Conservation (phyloP, 2,888 invertebrate genomes). For the Stomorhina lunata region DNA sequence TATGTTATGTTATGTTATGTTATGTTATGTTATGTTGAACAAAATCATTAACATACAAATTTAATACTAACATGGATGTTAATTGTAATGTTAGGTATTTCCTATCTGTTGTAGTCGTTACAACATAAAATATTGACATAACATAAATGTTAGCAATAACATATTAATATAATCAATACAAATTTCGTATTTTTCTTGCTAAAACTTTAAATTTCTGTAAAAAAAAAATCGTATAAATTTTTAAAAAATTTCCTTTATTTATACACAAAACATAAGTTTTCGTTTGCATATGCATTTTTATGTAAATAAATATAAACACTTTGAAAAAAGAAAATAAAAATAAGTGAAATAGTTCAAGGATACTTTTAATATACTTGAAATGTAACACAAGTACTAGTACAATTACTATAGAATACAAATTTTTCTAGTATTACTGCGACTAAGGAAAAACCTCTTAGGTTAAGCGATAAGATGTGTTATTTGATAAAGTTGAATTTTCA, state of each 20-base stretch:
- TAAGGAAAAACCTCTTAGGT: too few species aligned
- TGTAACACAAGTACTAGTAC: slow-evolving; percentile 60
- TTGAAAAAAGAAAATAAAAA: not conserved
- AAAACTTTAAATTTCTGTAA: too few species aligned
- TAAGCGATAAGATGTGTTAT: not conserved
- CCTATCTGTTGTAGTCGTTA: not conserved
- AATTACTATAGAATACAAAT: slow-evolving; percentile 39
- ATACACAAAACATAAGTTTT: not conserved
- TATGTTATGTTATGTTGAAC: too few species aligned
- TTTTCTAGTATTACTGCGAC: not conserved
- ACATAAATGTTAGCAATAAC: not conserved
- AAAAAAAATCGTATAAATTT: too few species aligned
- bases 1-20: too few species aligned
- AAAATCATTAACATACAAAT: too few species aligned
- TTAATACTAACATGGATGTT: too few species aligned
- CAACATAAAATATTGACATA: not conserved
- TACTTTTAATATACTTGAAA: slow-evolving; percentile 57
- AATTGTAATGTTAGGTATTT: too few species aligned
- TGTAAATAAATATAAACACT: slow-evolving; percentile 15
- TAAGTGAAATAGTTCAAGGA: slow-evolving; percentile 61
- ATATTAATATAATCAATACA: too few species aligned
- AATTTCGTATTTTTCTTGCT: too few species aligned
- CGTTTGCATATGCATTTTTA: not conserved
- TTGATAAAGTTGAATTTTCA: too few species aligned
- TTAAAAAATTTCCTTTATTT: not conserved